A percentile compares a stretch with the other conserved stretches of the same genome.
Conservation (phyloP, 2,797 vertebrate genomes). For the Percopsis omiscomaycus region DNA sequence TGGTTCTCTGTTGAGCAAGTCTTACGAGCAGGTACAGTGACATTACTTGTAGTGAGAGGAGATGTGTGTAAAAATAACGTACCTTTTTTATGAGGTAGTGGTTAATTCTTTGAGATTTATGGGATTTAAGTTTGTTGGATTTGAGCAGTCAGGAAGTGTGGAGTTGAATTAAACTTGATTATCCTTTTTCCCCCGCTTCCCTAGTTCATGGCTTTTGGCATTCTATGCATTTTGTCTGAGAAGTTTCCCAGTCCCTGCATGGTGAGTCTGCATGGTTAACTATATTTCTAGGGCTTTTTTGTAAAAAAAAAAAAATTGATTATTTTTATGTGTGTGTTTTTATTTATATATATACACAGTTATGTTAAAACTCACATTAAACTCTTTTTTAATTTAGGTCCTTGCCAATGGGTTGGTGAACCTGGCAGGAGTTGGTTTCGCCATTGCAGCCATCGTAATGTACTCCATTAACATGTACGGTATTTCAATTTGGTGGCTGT, state of each 20-base stretch:
- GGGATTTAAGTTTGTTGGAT: not conserved
- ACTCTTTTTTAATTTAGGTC: constrained; percentile 51
- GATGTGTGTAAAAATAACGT: too few species aligned
- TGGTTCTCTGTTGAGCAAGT: too few species aligned
- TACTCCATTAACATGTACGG: fast-evolving
- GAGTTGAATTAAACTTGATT: not conserved
- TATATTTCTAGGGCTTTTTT: not conserved
- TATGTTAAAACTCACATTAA: too few species aligned
- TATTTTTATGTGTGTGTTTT: not conserved
- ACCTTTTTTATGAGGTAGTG: too few species aligned
- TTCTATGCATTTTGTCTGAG: constrained; percentile 62
- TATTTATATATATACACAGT: too few species aligned
- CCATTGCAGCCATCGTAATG: too few species aligned
- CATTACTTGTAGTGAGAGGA: too few species aligned
- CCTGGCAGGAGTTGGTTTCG: constrained; percentile 8
- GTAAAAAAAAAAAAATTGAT: not conserved
- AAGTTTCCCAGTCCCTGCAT: constrained; percentile 70
- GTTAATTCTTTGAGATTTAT: too few species aligned
- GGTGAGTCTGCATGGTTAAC: constrained; percentile 57
- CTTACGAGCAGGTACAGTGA: too few species aligned
- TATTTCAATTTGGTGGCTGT: fast-evolving
- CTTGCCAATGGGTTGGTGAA: constrained; percentile 54
- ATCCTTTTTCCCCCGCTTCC: constrained; percentile 10
- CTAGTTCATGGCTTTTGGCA: constrained; percentile 64
- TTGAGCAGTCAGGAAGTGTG: not conserved